Conservation (phyloP, 2,797 vertebrate genomes). For the Anolis apletophallus region DNA sequence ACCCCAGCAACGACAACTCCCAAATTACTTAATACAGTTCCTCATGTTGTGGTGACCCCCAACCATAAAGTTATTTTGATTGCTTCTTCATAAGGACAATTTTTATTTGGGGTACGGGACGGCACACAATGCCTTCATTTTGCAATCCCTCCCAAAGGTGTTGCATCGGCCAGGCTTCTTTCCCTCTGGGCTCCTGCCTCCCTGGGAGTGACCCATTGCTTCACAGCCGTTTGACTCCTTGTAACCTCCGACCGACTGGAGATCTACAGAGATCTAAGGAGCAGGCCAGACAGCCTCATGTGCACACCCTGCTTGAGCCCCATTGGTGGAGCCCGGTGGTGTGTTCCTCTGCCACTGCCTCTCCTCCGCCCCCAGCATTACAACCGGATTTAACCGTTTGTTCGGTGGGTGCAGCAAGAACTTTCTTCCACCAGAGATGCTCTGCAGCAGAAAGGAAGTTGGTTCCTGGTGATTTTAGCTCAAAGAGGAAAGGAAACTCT, state of each 20-base stretch:
- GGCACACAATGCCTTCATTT: no score
- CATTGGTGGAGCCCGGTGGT: slow-evolving; percentile 78
- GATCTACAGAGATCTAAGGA: not conserved
- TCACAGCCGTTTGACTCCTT: slow-evolving; percentile 64
- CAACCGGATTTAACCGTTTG: slow-evolving; percentile 45
- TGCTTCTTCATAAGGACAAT: no score
- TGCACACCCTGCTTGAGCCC: slow-evolving; percentile 19
- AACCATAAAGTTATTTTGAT: no score
- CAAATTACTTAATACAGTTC: no score
- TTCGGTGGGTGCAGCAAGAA: rapidly evolving
- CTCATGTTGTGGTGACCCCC: no score
- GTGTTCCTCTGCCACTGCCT: slow-evolving; percentile 72
- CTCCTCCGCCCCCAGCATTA: not conserved
- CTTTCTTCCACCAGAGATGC: not conserved
- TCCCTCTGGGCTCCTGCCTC: not conserved
- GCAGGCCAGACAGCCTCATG: not conserved
- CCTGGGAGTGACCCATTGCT: not conserved
- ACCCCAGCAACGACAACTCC: no score
- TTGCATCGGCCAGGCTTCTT: no score
- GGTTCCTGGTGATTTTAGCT: not conserved
- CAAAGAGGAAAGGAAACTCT: not conserved
- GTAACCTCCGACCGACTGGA: slow-evolving; percentile 63
- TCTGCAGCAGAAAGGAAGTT: not conserved
- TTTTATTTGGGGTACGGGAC: no score
- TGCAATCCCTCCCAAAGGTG: no score